These are phyloP conservation scores for Cinara cedri DNA, from an alignment of 2,888 invertebrate species.

Conservation along the genomic window DNA sequence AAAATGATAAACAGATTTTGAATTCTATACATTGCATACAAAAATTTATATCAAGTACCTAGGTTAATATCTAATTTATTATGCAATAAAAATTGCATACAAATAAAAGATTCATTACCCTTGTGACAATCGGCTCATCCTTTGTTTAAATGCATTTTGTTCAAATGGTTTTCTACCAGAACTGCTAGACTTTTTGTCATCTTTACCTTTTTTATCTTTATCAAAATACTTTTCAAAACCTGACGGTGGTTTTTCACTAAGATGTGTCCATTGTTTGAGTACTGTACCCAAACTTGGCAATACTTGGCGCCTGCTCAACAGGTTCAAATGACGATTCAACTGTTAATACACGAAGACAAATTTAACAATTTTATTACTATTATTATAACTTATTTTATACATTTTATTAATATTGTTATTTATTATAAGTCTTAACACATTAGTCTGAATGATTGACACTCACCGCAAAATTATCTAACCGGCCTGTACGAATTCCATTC, in stretches of 20 bases:
- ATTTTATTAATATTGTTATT: not conserved
- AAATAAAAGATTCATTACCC: constrained; percentile 8
- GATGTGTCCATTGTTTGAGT: constrained; percentile 69
- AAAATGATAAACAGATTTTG: no score
- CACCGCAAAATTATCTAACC: constrained; percentile 64
- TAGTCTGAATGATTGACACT: constrained; percentile 58
- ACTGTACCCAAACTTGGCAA: constrained; percentile 67
- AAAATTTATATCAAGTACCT: no score
- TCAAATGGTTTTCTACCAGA: constrained; percentile 27
- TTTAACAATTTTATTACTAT: not conserved
- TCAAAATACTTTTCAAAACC: constrained; percentile 91
- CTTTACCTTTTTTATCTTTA: constrained; percentile 65
- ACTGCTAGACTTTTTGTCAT: constrained; percentile 61
- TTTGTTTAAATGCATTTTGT: constrained; percentile 55
- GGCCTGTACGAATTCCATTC: constrained; percentile 63
- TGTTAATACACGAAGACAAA: not conserved
- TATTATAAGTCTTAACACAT: not conserved
- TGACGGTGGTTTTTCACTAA: constrained; percentile 84
- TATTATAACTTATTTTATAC: not conserved
- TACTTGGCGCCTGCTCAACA: constrained; percentile 51
- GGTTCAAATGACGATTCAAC: constrained; percentile 35
- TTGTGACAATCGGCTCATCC: constrained; percentile 53
- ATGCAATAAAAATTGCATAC: no score
- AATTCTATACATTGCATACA: no score
- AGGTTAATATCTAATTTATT: no score